phyloP scores from a whole-genome alignment of 2,888 invertebrate genomes.

The Drosophila lacicola region DNA sequence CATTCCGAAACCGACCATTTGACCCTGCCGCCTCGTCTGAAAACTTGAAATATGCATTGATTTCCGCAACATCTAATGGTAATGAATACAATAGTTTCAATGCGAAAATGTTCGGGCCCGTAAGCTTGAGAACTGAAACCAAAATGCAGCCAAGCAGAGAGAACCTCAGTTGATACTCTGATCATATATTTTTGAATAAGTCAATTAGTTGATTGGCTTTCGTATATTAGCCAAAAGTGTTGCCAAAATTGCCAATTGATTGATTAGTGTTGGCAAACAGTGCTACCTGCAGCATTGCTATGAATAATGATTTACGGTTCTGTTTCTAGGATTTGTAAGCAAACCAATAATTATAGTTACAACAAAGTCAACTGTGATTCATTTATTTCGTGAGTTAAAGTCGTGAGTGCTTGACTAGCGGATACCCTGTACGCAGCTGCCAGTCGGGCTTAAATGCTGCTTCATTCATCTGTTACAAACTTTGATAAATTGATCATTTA shows the following conservation, averaged over 20 bases:
- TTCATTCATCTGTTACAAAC: no score
- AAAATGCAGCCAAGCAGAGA: background rate
- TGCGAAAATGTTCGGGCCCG: background rate
- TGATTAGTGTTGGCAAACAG: slow-evolving; percentile 8
- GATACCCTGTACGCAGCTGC: no score
- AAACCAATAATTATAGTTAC: no score
- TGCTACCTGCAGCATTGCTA: no score
- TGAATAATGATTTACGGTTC: background rate
- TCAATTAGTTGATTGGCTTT: slow-evolving; percentile 51
- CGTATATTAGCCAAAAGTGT: background rate
- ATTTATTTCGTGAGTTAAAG: no score
- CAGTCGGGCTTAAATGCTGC: no score
- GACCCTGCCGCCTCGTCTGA: background rate
- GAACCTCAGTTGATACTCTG: slow-evolving; percentile 1
- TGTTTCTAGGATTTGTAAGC: background rate
- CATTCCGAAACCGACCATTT: slow-evolving; percentile 4
- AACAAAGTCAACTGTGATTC: no score
- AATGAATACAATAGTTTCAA: slow-evolving; percentile 30
- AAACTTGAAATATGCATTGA: slow-evolving; percentile 49
- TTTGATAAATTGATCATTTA: no score
- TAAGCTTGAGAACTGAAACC: background rate
- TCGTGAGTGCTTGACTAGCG: no score
- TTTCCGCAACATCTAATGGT: slow-evolving; percentile 31
- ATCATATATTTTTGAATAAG: slow-evolving; percentile 23
- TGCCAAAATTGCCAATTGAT: slow-evolving; percentile 8